Percentiles rank a stretch among this genome's conserved stretches.
Conservation (phyloP, 2,888 invertebrate species). For the Drosophila antonietae region DNA sequence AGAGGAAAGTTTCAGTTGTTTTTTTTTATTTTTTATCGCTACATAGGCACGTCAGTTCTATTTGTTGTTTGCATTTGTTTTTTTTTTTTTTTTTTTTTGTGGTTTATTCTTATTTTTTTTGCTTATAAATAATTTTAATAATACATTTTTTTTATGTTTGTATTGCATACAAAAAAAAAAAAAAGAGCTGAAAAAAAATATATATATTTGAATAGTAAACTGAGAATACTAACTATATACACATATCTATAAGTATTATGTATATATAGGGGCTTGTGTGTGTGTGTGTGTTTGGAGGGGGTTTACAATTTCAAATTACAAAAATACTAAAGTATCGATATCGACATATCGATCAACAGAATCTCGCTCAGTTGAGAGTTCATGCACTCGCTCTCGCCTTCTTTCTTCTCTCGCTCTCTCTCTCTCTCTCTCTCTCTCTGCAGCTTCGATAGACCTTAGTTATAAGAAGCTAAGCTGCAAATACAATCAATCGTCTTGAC, state of each 20-base stretch:
- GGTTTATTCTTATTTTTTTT: slow-evolving; percentile 18
- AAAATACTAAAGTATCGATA: slow-evolving; percentile 47
- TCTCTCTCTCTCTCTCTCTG: neutral
- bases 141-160: slow-evolving; percentile 27
- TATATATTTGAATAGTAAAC: neutral
- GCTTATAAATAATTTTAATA: slow-evolving; percentile 40
- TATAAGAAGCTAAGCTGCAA: slow-evolving; percentile 23
- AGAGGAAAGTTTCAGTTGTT: slow-evolving; percentile 69
- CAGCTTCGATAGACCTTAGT: slow-evolving; percentile 11
- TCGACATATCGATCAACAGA: slow-evolving; percentile 12
- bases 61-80: slow-evolving; percentile 48
- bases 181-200: slow-evolving; percentile 32
- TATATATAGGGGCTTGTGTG: slow-evolving; percentile 31
- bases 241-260: slow-evolving; percentile 32
- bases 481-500: slow-evolving; percentile 16
- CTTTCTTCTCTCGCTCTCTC: neutral
- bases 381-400: neutral
- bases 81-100: slow-evolving; percentile 35
- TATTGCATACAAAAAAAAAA: slow-evolving; percentile 57
- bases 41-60: slow-evolving; percentile 80
- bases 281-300: slow-evolving; percentile 8
- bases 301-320: slow-evolving; percentile 50
- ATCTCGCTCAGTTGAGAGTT: slow-evolving; percentile 14
- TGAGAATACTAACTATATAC: slow-evolving; percentile 46
- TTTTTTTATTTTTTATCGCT: slow-evolving; percentile 64